Evolutionary conservation across 1,140 invertebrate species (phyloP), one percentile per base, ranked within the genome.

Genomic region (Doryteuthis pealeii): DNA sequence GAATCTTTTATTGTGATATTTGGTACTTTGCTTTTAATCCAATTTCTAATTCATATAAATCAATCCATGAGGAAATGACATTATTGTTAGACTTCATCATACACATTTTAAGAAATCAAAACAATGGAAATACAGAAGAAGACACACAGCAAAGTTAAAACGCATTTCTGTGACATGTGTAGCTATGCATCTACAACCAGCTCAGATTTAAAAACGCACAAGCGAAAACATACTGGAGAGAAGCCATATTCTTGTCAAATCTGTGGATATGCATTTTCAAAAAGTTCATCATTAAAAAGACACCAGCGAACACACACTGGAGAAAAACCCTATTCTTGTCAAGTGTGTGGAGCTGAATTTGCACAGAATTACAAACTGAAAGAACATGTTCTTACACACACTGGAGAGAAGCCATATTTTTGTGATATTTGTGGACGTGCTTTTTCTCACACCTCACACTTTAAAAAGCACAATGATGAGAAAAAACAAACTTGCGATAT

Each of bases 291-390:
- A 84, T 77, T 76, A 58, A 26, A 30, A 10, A 67, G 31, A 31
- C 75, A 76, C 45, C 74, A 84, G 22, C 79, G 87, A 40, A 88
- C 82, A 1, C 87, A 88, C 74, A 88, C 87, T 35, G 84, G 84
- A 28, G 84, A 85, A 65, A 88, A 87, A 78, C 87, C 87, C 4
- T 89, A 84, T 74, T 80, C 81, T 1, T 88, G 87, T 77, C 43
- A 73, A n/a, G 74, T 77, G 14, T 88, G 87, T 77, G 82, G 79
- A 40, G 89, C 89, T 74, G 85, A 82, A 2, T 88, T 88, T 82
- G 87, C 84, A 70, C 75, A 84, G 10, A 78, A 81, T 8, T 84
- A 82, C 14, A 88, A 87, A 69, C 78, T 88, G 12, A 81, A 85
- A 70, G 83, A 83, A 22, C 87, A 88, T 71, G 74, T 81, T 49